Conservation (phyloP, 2,888 invertebrate species). For the Zygaena filipendulae region DNA sequence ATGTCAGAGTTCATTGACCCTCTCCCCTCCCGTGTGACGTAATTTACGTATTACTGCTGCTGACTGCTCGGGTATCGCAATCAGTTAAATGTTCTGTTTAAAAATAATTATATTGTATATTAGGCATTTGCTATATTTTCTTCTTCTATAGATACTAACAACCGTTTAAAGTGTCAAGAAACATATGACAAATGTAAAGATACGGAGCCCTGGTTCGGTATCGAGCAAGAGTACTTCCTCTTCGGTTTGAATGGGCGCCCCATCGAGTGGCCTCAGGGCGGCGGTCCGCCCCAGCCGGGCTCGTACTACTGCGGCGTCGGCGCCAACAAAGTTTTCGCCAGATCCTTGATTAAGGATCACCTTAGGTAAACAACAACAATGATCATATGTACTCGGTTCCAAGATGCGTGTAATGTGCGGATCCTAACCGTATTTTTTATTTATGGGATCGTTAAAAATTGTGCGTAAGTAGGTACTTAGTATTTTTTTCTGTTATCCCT, state of each 20-base stretch:
- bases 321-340: constrained; percentile 92
- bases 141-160: constrained; percentile 71
- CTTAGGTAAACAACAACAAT: constrained; percentile 73
- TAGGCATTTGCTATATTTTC: constrained; percentile 1
- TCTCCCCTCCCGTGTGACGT: no score
- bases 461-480: no score
- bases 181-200: constrained; percentile 78
- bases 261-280: constrained; percentile 94
- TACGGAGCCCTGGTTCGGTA: constrained; percentile 90
- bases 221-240: constrained; percentile 93
- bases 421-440: no score
- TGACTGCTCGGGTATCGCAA: no score
- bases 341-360: constrained; percentile 97
- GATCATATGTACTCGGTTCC: no score
- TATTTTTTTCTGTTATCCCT: no score
- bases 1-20: no score
- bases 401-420: no score
- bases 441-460: no score
- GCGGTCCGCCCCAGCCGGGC: constrained; percentile 95
- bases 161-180: constrained; percentile 77
- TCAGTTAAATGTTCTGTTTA: no score
- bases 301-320: constrained; percentile 99
- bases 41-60: background rate
- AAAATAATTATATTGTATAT: no score
- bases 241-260: constrained; percentile 88